Base-by-base conservation (phyloP, 2,113 vertebrate species). In the Rhabdornis inornatus region DNA sequence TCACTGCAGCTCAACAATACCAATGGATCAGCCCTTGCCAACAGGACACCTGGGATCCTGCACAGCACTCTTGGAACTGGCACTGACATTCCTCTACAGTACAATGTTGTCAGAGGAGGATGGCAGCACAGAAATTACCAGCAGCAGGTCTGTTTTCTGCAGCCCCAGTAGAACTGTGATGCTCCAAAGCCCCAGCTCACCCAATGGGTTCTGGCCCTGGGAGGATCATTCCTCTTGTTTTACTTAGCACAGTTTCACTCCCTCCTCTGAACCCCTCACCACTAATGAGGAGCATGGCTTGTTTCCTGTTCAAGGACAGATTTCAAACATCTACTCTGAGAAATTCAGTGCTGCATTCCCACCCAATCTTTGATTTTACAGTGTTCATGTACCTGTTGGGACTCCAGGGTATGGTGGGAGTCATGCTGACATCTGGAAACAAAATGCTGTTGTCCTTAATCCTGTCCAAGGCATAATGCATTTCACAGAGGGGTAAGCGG, bases 381-480 rank as follows among this genome's bases (percentile, higher is more conserved):
- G 42, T 30, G 71, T 59, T 71, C 31, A 18, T 76, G 86, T 98
- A 99, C 99, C 99, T 99, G 98, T 99, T 99, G 79, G 99, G 99
- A 97, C 99, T 99, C 99, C 99, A 99, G 79, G 99, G 99, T 96
- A 99, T 99, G 81, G 99, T 99, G 89, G 99, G 99, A 84, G 98
- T 98, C 96, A 99, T 98, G 97, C 98, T 97, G 96, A 98, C 93
- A 95, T 99, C 99, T 94, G 99, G 99, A 96, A 99, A 99, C 89
- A 99, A 99, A 97, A 99, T 98, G 90, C 96, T 95, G 77, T 98
- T 99, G 94, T 99, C 99, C 97, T 99, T 99, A 97, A 99, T 98
- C 95, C 99, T 99, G 97, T 99, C 99, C 98, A 99, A 97, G 74
- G 99, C 99, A 83, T 99, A 99, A 97, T 99, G 99, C 99, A 99